Evolutionary conservation across 2,888 invertebrate genomes (phyloP).

Genomic region (Melieria omissa): DNA sequence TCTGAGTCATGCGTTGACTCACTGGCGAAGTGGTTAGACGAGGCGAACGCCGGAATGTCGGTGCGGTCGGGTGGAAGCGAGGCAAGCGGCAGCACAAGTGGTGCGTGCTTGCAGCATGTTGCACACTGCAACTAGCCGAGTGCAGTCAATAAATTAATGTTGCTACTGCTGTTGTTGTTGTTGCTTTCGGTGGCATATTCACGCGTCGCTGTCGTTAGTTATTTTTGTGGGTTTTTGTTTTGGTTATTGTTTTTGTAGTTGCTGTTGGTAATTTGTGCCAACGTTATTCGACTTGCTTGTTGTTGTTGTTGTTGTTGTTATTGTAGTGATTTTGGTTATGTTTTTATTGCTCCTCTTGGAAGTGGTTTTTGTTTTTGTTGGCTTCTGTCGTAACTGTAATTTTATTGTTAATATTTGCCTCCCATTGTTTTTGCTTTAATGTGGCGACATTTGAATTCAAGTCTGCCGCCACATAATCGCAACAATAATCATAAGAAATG

Average conservation of each 20-base stretch:
- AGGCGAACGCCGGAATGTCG: no score
- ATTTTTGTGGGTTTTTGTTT: background rate
- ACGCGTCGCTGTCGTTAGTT: background rate
- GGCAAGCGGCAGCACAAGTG: background rate
- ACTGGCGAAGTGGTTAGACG: no score
- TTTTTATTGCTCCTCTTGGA: background rate
- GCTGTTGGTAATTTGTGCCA: background rate
- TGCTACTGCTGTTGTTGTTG: slow-evolving; percentile 13
- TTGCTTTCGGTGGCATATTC: background rate
- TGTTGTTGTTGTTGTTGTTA: slow-evolving; percentile 20
- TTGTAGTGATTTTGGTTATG: background rate
- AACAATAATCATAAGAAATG: background rate
- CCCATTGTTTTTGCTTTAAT: background rate
- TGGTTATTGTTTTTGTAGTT: background rate
- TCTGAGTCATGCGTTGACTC: no score
- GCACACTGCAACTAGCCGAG: slow-evolving; percentile 5
- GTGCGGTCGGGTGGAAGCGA: background rate
- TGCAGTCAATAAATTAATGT: slow-evolving; percentile 35
- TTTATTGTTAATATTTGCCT: background rate
- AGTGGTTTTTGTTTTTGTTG: no score
- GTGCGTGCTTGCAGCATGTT: slow-evolving; percentile 9
- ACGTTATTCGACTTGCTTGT: background rate
- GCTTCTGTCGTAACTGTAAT: background rate
- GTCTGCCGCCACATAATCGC: background rate
- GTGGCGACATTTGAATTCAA: slow-evolving; percentile 27